A percentile compares a stretch with the other conserved stretches of the same genome.
Evolutionary conservation across 2,888 invertebrate species (phyloP).

Genomic region (Caenorhabditis sp.): DNA sequence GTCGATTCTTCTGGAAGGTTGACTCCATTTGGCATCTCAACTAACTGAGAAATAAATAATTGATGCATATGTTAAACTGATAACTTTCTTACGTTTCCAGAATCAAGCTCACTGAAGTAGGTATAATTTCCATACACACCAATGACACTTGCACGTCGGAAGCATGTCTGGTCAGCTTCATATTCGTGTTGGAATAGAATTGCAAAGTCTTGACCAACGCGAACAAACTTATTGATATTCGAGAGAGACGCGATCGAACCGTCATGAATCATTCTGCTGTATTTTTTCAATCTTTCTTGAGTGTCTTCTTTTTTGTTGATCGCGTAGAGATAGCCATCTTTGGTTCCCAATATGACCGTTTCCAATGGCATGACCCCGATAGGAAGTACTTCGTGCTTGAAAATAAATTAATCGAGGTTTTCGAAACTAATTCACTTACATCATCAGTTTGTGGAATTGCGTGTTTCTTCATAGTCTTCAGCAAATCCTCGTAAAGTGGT

Average conservation of each 20-base stretch:
- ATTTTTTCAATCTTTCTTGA: neutral
- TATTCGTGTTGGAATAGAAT: slow-evolving; percentile 8
- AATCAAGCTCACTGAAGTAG: slow-evolving; percentile 9
- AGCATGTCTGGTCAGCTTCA: neutral
- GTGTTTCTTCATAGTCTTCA: too few species aligned
- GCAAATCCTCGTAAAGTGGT: too few species aligned
- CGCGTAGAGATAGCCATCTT: neutral
- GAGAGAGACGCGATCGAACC: too few species aligned
- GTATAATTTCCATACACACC: neutral
- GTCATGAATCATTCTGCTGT: neutral
- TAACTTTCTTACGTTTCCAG: neutral
- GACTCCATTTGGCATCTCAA: too few species aligned
- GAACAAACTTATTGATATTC: neutral
- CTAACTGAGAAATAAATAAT: neutral
- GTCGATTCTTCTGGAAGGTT: neutral
- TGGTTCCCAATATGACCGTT: neutral
- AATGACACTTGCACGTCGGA: slow-evolving; percentile 7
- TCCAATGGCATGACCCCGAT: neutral
- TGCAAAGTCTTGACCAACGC: neutral
- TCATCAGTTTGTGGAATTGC: too few species aligned
- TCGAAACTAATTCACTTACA: too few species aligned
- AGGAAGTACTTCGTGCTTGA: too few species aligned
- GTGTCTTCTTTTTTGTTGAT: neutral
- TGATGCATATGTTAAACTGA: neutral
- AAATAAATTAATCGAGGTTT: too few species aligned